Evolutionary conservation across 1,140 invertebrate species (phyloP), one percentile per base, ranked within the genome.

Genomic region (Globodera ellingtonae): DNA sequence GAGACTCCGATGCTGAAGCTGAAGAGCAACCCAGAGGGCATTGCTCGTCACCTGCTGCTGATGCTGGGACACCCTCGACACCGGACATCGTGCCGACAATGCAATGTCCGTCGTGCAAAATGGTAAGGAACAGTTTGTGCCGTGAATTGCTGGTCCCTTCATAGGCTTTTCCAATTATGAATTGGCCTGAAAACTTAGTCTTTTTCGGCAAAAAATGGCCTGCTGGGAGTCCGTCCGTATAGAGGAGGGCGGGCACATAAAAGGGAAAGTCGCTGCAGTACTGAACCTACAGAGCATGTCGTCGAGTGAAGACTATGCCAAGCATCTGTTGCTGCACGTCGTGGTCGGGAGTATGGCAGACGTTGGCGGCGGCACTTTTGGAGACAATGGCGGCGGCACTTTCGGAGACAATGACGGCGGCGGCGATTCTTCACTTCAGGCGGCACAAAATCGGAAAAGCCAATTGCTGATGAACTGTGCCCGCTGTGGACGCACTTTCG

Each of bases 401-500:
- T 21, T 24, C 9, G 71, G 79, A 15, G 44, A 71, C 13, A 73
- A 59, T 21, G 48, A 15, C 15, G 52, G 52, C 15, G 15, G 13
- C 15, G 5, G 10, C 5, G 56, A 18, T 18, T 18, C 13, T 18
- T 13, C 56, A 62, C 56, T 18, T 18, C 13, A 62, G 15, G 15
- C 5, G 56, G 4, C 7, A 52, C 10, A 9, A 5, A 52, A 59
- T 15, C 56, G 78, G 21, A 6, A 10, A 44, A 10, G 15, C 44
- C 6, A 47, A 47, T 35, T 59, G 15, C 15, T 21, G 9, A 44
- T 35, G 47, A 9, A 56, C 79, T 21, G 62, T 80, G 15, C 84
- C 48, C 72, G 70, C 13, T 82, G 81, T 56, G 82, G 82, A 50
- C 83, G 84, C 46, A 77, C 69, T n/a, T 82, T 82, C 65, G 81